Conservation (phyloP, 2,797 vertebrate genomes). For the Discoglossus pictus region DNA sequence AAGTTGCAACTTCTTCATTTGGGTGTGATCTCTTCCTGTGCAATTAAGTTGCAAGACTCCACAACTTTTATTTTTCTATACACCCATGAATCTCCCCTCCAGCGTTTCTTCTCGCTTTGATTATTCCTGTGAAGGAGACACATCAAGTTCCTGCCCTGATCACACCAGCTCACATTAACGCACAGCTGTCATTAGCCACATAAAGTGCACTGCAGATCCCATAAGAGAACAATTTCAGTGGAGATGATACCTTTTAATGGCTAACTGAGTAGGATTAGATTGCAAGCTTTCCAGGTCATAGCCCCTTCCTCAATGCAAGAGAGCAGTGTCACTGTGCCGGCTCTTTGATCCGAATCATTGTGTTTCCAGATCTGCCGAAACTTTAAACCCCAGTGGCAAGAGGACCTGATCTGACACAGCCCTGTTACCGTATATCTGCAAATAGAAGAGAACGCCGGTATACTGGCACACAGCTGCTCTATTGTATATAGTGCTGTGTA, state of each 20-base stretch:
- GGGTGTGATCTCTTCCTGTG: conserved; percentile 28
- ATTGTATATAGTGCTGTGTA: neutral
- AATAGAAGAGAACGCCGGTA: conserved; percentile 34
- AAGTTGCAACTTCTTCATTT: conserved; percentile 33
- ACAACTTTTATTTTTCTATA: neutral
- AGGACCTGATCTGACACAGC: conserved; percentile 54
- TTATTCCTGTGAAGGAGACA: neutral
- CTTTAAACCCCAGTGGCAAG: conserved; percentile 70
- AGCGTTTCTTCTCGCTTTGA: neutral
- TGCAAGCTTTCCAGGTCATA: too few species aligned
- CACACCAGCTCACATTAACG: too few species aligned
- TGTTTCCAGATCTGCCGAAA: conserved; percentile 56
- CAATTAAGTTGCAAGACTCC: conserved; percentile 1
- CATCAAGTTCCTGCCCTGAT: too few species aligned
- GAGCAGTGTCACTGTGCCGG: neutral
- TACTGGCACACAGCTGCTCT: neutral
- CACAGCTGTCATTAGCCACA: too few species aligned
- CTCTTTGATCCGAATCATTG: conserved; percentile 48
- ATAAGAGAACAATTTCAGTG: too few species aligned
- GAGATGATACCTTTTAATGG: too few species aligned
- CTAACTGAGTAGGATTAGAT: too few species aligned
- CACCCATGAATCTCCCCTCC: conserved; percentile 24
- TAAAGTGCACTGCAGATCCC: too few species aligned
- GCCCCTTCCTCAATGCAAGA: too few species aligned
- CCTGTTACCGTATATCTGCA: conserved; percentile 66